Evolutionary conservation across 2,888 invertebrate genomes (phyloP).

Genomic region (Mythimna ferrago): DNA sequence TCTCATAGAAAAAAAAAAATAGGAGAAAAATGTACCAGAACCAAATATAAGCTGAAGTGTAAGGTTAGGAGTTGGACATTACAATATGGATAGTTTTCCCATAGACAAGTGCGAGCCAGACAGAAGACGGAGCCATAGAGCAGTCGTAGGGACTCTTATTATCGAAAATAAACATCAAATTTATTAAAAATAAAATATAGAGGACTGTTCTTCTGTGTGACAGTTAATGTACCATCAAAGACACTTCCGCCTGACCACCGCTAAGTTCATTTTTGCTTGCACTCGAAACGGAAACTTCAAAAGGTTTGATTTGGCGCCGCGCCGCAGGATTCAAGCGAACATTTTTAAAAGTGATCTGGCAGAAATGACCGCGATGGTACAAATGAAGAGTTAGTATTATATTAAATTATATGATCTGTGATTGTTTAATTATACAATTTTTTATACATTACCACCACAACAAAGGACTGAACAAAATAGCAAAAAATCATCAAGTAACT

Average conservation of each 20-base stretch:
- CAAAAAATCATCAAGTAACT: neutral
- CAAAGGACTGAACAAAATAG: neutral
- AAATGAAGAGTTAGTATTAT: conserved; percentile 16
- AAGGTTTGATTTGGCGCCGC: no score
- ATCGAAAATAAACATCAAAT: neutral
- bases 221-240: neutral
- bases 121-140: neutral
- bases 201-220: conserved; percentile 10
- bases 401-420: neutral
- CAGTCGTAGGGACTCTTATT: neutral
- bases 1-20: conserved; percentile 53
- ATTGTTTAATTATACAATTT: neutral
- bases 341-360: no score
- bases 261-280: no score
- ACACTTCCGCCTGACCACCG: no score
- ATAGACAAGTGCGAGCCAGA: conserved; percentile 15
- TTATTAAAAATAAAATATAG: no score
- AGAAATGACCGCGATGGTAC: no score
- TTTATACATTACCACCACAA: conserved; percentile 15
- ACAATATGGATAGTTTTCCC: conserved; percentile 12
- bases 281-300: no score
- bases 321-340: no score
- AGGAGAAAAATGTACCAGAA: conserved; percentile 86
- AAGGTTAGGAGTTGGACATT: conserved; percentile 34
- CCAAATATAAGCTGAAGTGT: conserved; percentile 76